Percentiles rank a stretch among this genome's conserved stretches.
Evolutionary conservation across 2,113 vertebrate species (phyloP).

Genomic region (Scopus umbretta): DNA sequence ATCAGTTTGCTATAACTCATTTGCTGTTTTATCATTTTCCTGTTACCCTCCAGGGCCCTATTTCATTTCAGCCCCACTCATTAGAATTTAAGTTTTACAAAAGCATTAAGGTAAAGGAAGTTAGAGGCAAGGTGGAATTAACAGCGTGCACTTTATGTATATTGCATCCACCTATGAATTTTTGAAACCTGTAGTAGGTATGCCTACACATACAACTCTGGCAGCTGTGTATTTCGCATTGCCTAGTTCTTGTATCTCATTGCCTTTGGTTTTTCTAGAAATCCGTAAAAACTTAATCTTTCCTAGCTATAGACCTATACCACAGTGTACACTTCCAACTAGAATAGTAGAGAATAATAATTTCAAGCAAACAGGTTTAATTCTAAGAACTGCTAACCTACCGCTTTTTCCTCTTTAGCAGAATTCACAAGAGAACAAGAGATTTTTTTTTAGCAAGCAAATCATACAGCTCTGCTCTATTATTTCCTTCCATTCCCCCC

Average conservation of each 20-base stretch:
- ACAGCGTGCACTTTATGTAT: neutral
- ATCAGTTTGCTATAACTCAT: neutral
- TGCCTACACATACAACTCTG: neutral
- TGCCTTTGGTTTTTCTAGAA: neutral
- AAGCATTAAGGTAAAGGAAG: neutral
- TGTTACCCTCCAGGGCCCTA: neutral
- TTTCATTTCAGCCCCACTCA: neutral
- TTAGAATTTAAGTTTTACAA: neutral
- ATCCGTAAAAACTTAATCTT: neutral
- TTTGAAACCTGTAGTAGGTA: neutral
- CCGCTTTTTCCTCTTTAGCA: neutral
- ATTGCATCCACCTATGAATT: neutral
- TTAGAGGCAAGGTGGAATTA: neutral
- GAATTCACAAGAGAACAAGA: neutral
- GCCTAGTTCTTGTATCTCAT: neutral
- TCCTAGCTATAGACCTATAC: neutral
- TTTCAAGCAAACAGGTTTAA: neutral
- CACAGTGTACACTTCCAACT: neutral
- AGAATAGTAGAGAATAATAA: neutral
- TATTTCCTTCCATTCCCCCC: neutral
- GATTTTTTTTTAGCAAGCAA: neutral
- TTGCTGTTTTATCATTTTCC: neutral
- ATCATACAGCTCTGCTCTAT: neutral
- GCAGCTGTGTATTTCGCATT: neutral
- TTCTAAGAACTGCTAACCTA: neutral